Evolutionary conservation across 2,797 vertebrate species (phyloP).

Genomic region (Phalanger gymnotis): DNA sequence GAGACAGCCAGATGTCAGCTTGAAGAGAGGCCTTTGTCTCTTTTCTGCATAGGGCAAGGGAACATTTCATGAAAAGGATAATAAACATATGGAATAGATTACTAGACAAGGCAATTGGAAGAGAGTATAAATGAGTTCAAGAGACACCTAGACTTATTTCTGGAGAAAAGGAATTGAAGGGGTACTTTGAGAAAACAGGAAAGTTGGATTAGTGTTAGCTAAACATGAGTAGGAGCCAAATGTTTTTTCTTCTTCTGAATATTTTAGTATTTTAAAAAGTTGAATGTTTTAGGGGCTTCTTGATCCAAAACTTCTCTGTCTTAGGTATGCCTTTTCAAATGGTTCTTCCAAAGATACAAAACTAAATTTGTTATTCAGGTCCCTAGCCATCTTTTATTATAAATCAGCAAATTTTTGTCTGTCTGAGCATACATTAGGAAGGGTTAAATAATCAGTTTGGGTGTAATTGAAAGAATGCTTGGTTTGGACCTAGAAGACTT

Average conservation of each 20-base stretch:
- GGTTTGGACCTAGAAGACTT: not conserved
- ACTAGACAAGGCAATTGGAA: conserved; percentile 56
- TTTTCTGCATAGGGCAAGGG: conserved; percentile 51
- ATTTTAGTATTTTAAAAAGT: conserved; percentile 38
- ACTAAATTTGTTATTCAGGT: not conserved
- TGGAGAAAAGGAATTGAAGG: conserved; percentile 55
- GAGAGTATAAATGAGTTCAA: conserved; percentile 66
- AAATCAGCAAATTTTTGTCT: not conserved
- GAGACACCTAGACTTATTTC: conserved; percentile 66
- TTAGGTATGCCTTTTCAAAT: not conserved
- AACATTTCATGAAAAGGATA: conserved; percentile 60
- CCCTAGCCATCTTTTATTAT: not conserved
- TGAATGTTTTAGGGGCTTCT: conserved; percentile 28
- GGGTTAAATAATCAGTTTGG: not conserved
- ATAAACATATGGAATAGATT: conserved; percentile 76
- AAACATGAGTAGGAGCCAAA: conserved; percentile 46
- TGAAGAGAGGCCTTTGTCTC: conserved; percentile 62
- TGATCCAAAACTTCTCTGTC: not conserved
- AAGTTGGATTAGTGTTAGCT: conserved; percentile 20
- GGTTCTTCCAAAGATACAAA: not conserved
- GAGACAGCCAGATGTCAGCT: conserved; percentile 75
- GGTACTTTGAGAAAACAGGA: conserved; percentile 61
- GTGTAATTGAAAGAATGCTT: not conserved
- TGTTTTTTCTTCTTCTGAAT: not conserved
- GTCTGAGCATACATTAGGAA: not conserved